Evolutionary conservation across 1,140 invertebrate genomes (phyloP).

Genomic region (Cydia strobilella): DNA sequence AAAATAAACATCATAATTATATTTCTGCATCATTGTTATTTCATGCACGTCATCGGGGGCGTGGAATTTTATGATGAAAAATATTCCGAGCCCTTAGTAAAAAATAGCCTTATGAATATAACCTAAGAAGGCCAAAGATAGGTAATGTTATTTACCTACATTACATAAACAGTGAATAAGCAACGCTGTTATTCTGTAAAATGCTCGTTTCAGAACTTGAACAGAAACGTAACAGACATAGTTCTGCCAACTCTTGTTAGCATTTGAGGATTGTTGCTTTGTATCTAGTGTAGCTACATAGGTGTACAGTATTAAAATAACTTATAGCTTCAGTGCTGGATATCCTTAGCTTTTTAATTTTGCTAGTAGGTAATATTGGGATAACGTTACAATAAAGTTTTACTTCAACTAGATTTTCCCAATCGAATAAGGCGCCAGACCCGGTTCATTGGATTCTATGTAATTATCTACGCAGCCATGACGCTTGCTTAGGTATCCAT

Average conservation of each 20-base stretch:
- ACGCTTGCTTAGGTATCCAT: conserved; percentile 20
- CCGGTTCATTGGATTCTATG: conserved; percentile 17
- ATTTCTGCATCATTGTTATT: background rate
- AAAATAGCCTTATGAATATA: background rate
- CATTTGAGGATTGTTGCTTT: too few relatives aligned
- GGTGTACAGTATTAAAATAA: too few relatives aligned
- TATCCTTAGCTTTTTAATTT: background rate
- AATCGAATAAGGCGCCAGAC: conserved; percentile 18
- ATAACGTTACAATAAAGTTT: background rate
- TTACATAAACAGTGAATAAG: conserved; percentile 6
- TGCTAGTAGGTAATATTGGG: background rate
- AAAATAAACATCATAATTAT: too few relatives aligned
- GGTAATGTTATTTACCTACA: conserved; percentile 8
- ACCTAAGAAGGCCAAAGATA: conserved; percentile 8
- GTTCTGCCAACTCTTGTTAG: too few relatives aligned
- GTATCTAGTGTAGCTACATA: too few relatives aligned
- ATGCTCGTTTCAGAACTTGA: background rate
- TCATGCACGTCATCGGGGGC: background rate
- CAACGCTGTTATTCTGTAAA: conserved; percentile 21
- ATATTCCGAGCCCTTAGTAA: too few relatives aligned
- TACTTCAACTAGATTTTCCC: background rate
- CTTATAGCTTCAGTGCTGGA: too few relatives aligned
- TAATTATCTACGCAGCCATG: conserved; percentile 24
- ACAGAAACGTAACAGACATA: background rate
- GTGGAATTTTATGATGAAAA: background rate